Conservation (phyloP, 1,140 invertebrate genomes). For the Brachionus plicatilis region DNA sequence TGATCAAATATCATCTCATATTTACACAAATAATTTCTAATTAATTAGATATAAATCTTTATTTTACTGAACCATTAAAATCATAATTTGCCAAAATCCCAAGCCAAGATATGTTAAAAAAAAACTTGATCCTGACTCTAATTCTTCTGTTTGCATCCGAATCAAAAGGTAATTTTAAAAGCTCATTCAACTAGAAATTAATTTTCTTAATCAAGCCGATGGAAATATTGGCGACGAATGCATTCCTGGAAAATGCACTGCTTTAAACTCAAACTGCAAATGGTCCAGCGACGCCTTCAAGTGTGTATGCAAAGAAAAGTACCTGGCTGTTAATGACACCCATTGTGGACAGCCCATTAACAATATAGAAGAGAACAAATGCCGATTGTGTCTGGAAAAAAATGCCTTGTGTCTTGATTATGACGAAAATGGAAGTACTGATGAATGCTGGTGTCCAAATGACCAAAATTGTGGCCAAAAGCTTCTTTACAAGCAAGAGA, state of each 20-base stretch:
- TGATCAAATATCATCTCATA: not conserved
- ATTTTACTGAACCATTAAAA: not conserved
- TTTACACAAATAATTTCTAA: not conserved
- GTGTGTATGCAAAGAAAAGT: constrained; percentile 33
- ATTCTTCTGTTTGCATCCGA: not conserved
- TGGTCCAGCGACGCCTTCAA: not conserved
- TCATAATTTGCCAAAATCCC: not conserved
- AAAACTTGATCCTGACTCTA: not conserved
- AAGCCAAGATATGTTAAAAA: not conserved
- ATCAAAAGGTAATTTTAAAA: not conserved
- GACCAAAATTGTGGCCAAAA: constrained; percentile 7
- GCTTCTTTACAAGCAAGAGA: not conserved
- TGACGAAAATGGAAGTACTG: constrained; percentile 20
- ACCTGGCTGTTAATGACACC: not conserved
- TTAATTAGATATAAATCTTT: not conserved
- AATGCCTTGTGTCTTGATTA: constrained; percentile 33
- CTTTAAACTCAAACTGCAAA: constrained; percentile 32
- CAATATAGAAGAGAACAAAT: constrained; percentile 33
- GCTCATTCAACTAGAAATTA: not conserved
- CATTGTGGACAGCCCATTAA: constrained; percentile 29
- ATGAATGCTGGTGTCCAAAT: constrained; percentile 39
- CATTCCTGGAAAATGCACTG: constrained; percentile 23
- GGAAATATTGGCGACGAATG: constrained; percentile 26
- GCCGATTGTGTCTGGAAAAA: constrained; percentile 28
- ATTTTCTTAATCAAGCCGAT: not conserved